Percentiles rank a stretch among this genome's conserved stretches.
Conservation (phyloP, 1,140 invertebrate species). For the Ceratoteleas bidentatus region DNA sequence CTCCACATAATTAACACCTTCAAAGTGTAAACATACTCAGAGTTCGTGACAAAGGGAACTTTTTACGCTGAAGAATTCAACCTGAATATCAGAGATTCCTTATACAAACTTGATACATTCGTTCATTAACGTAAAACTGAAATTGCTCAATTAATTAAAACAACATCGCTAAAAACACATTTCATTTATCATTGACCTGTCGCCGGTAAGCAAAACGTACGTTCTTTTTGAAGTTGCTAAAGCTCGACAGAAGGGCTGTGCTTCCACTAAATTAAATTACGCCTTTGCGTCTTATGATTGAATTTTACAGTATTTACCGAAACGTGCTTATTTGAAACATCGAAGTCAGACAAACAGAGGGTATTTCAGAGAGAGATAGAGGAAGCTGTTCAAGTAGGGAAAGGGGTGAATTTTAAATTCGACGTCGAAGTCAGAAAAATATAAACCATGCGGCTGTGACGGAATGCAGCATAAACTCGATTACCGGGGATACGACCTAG, state of each 20-base stretch:
- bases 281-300: slow-evolving; percentile 8
- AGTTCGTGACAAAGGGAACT: too few species aligned
- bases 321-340: slow-evolving; percentile 14
- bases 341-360: slow-evolving; percentile 11
- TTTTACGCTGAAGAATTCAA: too few species aligned
- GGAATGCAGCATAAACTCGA: slow-evolving; percentile 42
- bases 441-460: slow-evolving; percentile 47
- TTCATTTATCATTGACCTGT: too few species aligned
- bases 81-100: too few species aligned
- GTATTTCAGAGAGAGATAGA: background rate
- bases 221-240: background rate
- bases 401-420: slow-evolving; percentile 33
- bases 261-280: slow-evolving; percentile 1
- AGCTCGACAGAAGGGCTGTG: background rate
- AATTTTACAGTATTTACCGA: slow-evolving; percentile 18
- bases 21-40: too few species aligned
- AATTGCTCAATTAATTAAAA: too few species aligned
- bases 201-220: too few species aligned
- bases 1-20: too few species aligned
- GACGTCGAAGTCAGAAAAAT: slow-evolving; percentile 40
- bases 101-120: too few species aligned
- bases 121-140: too few species aligned
- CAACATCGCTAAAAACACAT: too few species aligned
- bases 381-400: background rate
- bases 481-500: slow-evolving; percentile 30